Percentiles rank a stretch among this genome's conserved stretches.
These are phyloP conservation scores for Mylabris phalerata DNA, from an alignment of 1,140 invertebrate genomes.

Conservation along the genomic window DNA sequence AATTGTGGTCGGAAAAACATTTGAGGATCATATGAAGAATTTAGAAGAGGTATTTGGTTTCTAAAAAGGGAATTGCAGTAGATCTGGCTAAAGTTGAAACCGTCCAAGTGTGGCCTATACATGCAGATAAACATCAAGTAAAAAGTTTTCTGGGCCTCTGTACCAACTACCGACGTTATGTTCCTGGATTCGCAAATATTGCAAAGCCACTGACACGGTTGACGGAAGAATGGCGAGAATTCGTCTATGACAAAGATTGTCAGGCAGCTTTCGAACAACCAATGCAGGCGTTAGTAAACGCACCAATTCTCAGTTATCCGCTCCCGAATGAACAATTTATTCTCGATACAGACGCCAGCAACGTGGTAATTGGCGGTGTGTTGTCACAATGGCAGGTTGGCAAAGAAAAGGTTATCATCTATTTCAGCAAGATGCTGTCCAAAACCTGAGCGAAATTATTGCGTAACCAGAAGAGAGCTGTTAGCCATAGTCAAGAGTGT, in stretches of 20 bases:
- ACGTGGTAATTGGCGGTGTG: slow-evolving; percentile 20
- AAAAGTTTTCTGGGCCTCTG: slow-evolving; percentile 5
- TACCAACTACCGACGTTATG: slow-evolving; percentile 24
- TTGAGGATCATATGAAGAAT: slow-evolving; percentile 20
- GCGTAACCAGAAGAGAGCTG: slow-evolving; percentile 39
- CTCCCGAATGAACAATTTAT: slow-evolving; percentile 22
- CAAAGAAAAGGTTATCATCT: slow-evolving; percentile 24
- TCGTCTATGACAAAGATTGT: slow-evolving; percentile 16
- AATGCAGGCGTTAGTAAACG: slow-evolving; percentile 4
- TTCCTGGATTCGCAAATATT: slow-evolving; percentile 1
- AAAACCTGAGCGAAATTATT: slow-evolving; percentile 41
- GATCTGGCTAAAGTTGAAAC: slow-evolving; percentile 17
- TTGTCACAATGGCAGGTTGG: slow-evolving; percentile 22
- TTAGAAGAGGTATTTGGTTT: slow-evolving; percentile 20
- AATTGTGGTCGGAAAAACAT: slow-evolving; percentile 16
- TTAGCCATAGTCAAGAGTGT: slow-evolving; percentile 43
- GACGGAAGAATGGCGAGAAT: slow-evolving; percentile 7
- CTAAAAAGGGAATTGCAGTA: slow-evolving; percentile 19
- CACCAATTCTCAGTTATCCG: slow-evolving; percentile 25
- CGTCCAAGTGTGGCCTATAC: slow-evolving; percentile 18
- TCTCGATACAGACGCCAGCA: slow-evolving; percentile 24
- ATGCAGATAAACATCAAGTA: slow-evolving; percentile 8
- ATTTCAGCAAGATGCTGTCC: too few species aligned
- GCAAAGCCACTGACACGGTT: not conserved
- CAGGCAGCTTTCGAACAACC: too few species aligned